Percentiles rank a stretch among this genome's conserved stretches.
Evolutionary conservation across 2,797 vertebrate species (phyloP).

Genomic region (Girardinus metallicus): DNA sequence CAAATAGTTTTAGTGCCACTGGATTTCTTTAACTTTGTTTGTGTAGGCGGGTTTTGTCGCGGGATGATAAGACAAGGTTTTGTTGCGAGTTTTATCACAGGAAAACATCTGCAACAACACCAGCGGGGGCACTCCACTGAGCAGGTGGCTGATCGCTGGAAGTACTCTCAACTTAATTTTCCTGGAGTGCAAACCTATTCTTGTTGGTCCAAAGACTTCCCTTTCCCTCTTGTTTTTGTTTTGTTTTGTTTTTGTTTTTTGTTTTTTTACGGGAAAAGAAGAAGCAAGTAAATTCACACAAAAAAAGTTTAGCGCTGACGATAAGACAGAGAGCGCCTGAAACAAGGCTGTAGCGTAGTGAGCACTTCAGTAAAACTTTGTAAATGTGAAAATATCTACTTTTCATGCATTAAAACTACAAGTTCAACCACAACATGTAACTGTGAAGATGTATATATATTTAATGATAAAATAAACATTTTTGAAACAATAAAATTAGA

Average conservation of each 20-base stretch:
- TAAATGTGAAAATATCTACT: neutral
- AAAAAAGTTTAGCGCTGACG: slow-evolving; percentile 70
- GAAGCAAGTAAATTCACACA: slow-evolving; percentile 51
- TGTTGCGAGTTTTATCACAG: slow-evolving; percentile 57
- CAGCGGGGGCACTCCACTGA: slow-evolving; percentile 32
- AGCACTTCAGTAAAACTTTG: slow-evolving; percentile 28
- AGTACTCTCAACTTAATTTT: slow-evolving; percentile 40
- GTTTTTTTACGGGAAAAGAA: slow-evolving; percentile 29
- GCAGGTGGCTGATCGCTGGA: slow-evolving; percentile 30
- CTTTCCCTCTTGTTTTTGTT: slow-evolving; percentile 44
- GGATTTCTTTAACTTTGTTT: slow-evolving; percentile 39
- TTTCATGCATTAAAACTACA: neutral
- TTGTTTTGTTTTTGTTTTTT: neutral
- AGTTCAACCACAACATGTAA: neutral
- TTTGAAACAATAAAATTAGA: neutral
- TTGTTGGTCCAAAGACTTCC: slow-evolving; percentile 51
- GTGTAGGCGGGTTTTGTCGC: slow-evolving; percentile 40
- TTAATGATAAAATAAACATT: fast-evolving
- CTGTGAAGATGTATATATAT: fast-evolving
- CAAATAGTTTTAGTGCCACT: slow-evolving; percentile 25
- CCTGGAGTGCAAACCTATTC: slow-evolving; percentile 36
- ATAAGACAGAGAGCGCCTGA: slow-evolving; percentile 71
- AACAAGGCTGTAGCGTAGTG: neutral
- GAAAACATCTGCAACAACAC: slow-evolving; percentile 60
- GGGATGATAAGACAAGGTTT: slow-evolving; percentile 48